These are phyloP conservation scores for Corythornis madagascariensis DNA, from an alignment of 2,113 vertebrate species.

Conservation along the genomic window DNA sequence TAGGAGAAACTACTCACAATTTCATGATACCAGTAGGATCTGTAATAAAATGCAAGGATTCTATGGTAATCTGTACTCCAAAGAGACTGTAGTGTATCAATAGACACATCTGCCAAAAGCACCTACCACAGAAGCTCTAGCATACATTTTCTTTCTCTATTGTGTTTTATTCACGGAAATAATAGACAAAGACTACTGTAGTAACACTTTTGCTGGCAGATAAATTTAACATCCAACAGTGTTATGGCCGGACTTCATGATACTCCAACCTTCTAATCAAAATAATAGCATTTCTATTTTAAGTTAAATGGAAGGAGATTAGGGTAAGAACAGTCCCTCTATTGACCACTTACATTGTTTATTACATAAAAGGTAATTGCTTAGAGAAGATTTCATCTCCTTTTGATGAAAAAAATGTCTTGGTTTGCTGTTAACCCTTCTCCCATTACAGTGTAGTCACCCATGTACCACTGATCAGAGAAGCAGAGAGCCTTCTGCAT, in stretches of 20 bases:
- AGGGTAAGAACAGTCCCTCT: constrained; percentile 11
- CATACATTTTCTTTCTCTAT: neutral
- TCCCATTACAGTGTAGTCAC: constrained; percentile 19
- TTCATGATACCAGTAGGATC: neutral
- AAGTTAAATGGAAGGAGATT: constrained; percentile 9
- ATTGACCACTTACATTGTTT: constrained; percentile 48
- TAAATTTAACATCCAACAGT: neutral
- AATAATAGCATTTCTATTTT: neutral
- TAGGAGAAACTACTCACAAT: neutral
- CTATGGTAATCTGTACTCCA: neutral
- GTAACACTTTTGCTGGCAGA: neutral
- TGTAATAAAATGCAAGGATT: neutral
- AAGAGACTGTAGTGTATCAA: neutral
- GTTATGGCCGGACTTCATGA: neutral
- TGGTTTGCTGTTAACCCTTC: constrained; percentile 37
- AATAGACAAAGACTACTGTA: neutral
- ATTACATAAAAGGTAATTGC: constrained; percentile 47
- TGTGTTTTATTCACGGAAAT: neutral
- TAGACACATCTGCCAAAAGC: neutral
- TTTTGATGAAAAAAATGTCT: constrained; percentile 23
- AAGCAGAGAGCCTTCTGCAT: constrained; percentile 28
- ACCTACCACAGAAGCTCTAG: neutral
- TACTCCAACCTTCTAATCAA: neutral
- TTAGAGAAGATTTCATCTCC: neutral
- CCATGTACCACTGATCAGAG: neutral